phyloP scores from a whole-genome alignment of 2,113 vertebrate species.

The Mastomys coucha region DNA sequence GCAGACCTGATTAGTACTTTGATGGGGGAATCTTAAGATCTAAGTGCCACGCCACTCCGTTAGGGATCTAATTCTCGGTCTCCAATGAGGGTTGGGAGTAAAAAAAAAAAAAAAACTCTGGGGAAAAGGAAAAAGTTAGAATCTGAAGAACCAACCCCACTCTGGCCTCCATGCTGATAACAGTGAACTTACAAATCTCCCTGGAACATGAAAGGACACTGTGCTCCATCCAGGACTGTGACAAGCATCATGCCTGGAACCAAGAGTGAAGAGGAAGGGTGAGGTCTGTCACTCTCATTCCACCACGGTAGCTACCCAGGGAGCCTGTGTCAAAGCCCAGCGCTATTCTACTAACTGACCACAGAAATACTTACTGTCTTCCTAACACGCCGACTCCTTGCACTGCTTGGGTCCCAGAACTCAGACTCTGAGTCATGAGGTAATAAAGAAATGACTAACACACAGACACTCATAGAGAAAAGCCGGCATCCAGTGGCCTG shows the following conservation, averaged over 20 bases:
- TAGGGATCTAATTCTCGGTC: background rate
- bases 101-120: background rate
- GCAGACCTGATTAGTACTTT: background rate
- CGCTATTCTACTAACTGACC: background rate
- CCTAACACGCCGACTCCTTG: background rate
- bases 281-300: background rate
- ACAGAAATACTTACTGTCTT: background rate
- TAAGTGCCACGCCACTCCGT: background rate
- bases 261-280: background rate
- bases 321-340: background rate
- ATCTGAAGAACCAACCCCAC: accelerated
- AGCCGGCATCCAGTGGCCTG: background rate
- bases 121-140: background rate
- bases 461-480: background rate
- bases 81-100: background rate
- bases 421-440: background rate
- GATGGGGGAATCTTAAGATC: background rate
- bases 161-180: background rate
- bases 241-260: background rate
- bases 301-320: background rate
- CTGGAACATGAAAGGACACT: background rate
- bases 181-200: background rate
- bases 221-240: background rate
- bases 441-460: background rate
- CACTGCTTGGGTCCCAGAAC: background rate